Conservation (phyloP, 2,888 invertebrate species). For the Hyppa rectilinea region DNA sequence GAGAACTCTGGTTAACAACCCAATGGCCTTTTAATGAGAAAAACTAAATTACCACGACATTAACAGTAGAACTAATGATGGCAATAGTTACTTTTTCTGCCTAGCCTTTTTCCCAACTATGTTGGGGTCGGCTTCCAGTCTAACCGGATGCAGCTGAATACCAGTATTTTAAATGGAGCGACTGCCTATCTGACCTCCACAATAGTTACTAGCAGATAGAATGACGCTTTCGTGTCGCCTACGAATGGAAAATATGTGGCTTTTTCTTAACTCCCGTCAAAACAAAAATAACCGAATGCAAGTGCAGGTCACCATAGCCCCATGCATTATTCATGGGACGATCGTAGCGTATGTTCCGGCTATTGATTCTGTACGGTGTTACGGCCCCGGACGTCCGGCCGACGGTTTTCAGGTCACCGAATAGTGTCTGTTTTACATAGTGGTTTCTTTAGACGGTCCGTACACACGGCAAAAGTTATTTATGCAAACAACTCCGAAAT, state of each 20-base stretch:
- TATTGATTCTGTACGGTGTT: slow-evolving; percentile 73
- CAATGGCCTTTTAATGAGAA: neutral
- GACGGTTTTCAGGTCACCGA: slow-evolving; percentile 69
- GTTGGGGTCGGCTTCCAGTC: too few species aligned
- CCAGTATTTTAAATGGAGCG: too few species aligned
- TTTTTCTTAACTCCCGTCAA: slow-evolving; percentile 14
- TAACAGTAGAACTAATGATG: neutral
- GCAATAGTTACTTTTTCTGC: neutral
- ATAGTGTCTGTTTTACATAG: slow-evolving; percentile 62
- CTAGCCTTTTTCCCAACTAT: too few species aligned
- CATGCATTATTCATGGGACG: slow-evolving; percentile 74
- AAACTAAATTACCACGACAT: neutral
- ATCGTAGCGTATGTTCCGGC: slow-evolving; percentile 66
- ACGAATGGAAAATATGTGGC: slow-evolving; percentile 2
- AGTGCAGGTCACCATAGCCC: slow-evolving; percentile 40
- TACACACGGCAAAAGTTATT: slow-evolving; percentile 24
- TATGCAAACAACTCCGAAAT: slow-evolving; percentile 43
- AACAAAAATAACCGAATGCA: slow-evolving; percentile 37
- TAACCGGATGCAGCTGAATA: too few species aligned
- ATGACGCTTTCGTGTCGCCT: neutral
- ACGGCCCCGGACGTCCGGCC: slow-evolving; percentile 62
- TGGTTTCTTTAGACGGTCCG: slow-evolving; percentile 49
- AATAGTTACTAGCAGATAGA: neutral
- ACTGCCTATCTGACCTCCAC: too few species aligned
- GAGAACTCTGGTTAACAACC: neutral